Base-by-base conservation (phyloP, 2,888 invertebrate genomes). In the Ceraclea dissimilis region DNA sequence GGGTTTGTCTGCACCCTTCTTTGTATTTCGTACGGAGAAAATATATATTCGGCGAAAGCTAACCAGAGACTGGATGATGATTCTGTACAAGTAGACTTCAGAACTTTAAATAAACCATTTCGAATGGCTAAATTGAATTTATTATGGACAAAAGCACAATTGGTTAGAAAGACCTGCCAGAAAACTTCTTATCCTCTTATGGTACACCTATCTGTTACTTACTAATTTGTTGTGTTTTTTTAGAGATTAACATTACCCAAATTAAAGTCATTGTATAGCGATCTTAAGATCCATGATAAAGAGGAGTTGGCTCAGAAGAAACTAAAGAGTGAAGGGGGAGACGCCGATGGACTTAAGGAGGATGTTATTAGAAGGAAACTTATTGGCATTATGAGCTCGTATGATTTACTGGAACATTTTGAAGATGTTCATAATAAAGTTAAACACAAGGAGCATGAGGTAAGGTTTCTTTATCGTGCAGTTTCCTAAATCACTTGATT, bases 201-300 rank as follows among this genome's bases (percentile, higher is more conserved):
- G n/a, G n/a, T n/a, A n/a, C n/a, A n/a, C n/a, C n/a, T n/a, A n/a
- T n/a, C n/a, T n/a, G n/a, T n/a, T n/a, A n/a, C n/a, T n/a, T n/a
- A n/a, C n/a, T n/a, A n/a, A n/a, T n/a, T n/a, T 26, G 26, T 6
- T 26, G 26, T 26, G 8, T 55, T 60, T 66, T 71, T 67, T 18
- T 67, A 92, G 93, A 81, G 90, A 59, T 70, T 95, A 43, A 85
- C 91, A 2, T 90, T 91, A 66, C 80, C 85, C 0, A 93, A 93
- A 70, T 71, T 96, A 22, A 89, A 90, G 66, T 90, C 91, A 0
- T 69, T 96, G 18, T 92, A 88, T 68, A 88, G 89, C 67, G 95
- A 95, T 67, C 73, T 96, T 5, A 91, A 90, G 75, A 81, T 93
- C 46, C 95, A 95, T 60, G 95, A 96, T 67, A 94, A 94, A 74